Percentiles rank a stretch among this genome's conserved stretches.
Conservation (phyloP, 2,113 vertebrate genomes). For the Mungos mungo region DNA sequence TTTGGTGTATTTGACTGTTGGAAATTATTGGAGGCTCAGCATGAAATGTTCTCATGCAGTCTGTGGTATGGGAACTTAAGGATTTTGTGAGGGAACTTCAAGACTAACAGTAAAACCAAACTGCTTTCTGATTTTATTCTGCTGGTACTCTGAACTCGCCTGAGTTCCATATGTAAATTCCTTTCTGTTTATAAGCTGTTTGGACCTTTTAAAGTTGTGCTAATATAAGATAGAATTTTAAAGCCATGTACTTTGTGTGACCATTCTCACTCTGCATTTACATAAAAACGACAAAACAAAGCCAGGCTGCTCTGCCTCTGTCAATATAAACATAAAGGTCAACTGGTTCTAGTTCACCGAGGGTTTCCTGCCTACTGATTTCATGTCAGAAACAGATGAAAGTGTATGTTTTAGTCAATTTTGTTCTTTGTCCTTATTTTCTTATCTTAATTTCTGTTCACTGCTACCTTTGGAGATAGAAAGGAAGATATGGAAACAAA, state of each 20-base stretch:
- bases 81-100: background rate
- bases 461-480: background rate
- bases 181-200: background rate
- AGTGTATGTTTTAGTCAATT: slow-evolving; percentile 12
- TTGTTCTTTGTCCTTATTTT: slow-evolving; percentile 16
- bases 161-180: slow-evolving; percentile 12
- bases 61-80: background rate
- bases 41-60: background rate
- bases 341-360: background rate
- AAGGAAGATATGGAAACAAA: background rate
- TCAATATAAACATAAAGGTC: slow-evolving; percentile 9
- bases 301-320: background rate
- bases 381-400: background rate
- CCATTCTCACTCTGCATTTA: slow-evolving; percentile 1
- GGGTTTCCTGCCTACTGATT: slow-evolving; percentile 24
- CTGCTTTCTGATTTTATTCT: slow-evolving; percentile 40
- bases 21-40: slow-evolving; percentile 10
- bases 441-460: slow-evolving; percentile 42
- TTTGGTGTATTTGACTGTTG: slow-evolving; percentile 36
- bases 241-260: slow-evolving; percentile 31
- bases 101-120: background rate
- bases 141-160: slow-evolving; percentile 5
- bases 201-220: background rate
- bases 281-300: slow-evolving; percentile 17
- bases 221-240: slow-evolving; percentile 28